Base-by-base conservation (phyloP, 1,140 invertebrate genomes). In the Tetramorium alpestre region DNA sequence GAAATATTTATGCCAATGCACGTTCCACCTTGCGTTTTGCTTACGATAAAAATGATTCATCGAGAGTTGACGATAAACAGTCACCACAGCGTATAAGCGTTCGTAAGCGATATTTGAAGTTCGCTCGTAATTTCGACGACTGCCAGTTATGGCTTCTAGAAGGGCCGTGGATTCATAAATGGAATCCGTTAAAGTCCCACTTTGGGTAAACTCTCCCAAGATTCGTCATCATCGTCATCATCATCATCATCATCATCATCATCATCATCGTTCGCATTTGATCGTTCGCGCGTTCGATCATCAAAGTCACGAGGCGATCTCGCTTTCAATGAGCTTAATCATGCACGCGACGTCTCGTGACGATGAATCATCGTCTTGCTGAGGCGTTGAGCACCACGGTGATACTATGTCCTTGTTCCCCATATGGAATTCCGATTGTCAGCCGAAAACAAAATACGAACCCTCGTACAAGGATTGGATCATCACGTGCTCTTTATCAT, bases 281-380 rank as follows among this genome's bases (percentile, higher is more conserved):
- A 13, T 81, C 47, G 22, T 51, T 44, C 77, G 58, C 67, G n/a
- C 41, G 22, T 85, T 22, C 47, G 65, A 69, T 44, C 22, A 72
- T 44, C 41, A 33, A 72, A 77, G 86, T 87, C 41, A 81, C 69
- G 85, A 87, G 80, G 22, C 84, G 51, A 47, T 85, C 73, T 85
- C 85, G 60, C 62, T 89, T 89, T 90, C 85, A 89, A 85, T 72
- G 62, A 86, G 88, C 72, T 90, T 90, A 90, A 90, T 90, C 64
- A 76, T 62, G 44, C 90, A 91, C 88, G 89, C 89, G 82, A 89
- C 82, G 69, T 87, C 85, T 54, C 81, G 85, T 87, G 70, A 77
- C 76, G 76, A 78, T 89, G 90, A 91, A 87, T 91, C 90, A 89
- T 60, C 49, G n/a, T 49, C 44, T 7, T 38, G 25, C 13, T 38